Percentiles rank a stretch among this genome's conserved stretches.
phyloP scores from a whole-genome alignment of 2,113 vertebrate species.

The Actenoides hombroni region DNA sequence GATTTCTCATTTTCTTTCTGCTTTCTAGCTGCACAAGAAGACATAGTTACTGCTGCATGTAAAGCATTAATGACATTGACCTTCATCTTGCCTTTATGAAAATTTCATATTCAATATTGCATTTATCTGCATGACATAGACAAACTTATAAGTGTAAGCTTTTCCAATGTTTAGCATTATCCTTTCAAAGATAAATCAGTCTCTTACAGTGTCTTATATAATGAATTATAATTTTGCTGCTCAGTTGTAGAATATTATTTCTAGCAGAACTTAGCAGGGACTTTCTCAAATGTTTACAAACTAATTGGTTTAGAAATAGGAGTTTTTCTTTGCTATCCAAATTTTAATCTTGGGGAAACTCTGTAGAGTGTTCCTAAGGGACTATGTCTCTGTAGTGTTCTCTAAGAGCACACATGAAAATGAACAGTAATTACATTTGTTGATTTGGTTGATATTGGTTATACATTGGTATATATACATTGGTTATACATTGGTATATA shows the following conservation, averaged over 20 bases:
- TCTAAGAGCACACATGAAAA: not conserved
- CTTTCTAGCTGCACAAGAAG: not conserved
- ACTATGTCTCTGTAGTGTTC: not conserved
- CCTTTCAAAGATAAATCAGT: not conserved
- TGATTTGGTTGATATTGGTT: not conserved
- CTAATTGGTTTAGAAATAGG: not conserved
- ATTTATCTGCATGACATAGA: not conserved
- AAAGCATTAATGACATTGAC: not conserved
- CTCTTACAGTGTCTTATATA: not conserved
- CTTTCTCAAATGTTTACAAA: not conserved
- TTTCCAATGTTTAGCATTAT: not conserved
- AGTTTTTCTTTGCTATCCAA: not conserved
- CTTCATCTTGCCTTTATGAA: not conserved
- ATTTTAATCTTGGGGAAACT: not conserved
- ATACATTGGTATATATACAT: no score
- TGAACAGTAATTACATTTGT: not conserved
- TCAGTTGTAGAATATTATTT: not conserved
- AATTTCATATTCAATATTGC: not conserved
- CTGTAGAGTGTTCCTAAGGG: not conserved
- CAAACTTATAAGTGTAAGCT: not conserved
- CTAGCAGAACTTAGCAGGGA: not conserved
- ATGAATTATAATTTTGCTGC: not conserved
- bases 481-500: no score
- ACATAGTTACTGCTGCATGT: not conserved
- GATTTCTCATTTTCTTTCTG: not conserved